Evolutionary conservation across 2,888 invertebrate genomes (phyloP).

Genomic region (Drosophila eohydei): DNA sequence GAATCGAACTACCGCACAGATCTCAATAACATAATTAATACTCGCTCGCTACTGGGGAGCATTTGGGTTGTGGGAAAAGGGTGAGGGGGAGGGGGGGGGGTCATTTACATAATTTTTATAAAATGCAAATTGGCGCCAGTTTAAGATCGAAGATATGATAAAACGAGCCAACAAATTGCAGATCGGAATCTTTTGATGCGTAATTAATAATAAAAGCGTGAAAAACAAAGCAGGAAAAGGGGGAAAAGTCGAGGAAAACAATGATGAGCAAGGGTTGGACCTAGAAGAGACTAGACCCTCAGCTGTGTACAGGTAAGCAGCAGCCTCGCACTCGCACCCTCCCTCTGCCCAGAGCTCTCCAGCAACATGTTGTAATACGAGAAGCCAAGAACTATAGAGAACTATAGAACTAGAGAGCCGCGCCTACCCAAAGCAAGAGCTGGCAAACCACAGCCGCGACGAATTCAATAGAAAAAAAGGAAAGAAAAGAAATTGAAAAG

Average conservation of each 20-base stretch:
- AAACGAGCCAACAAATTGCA: constrained; percentile 62
- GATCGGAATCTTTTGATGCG: constrained; percentile 78
- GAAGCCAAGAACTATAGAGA: constrained; percentile 19
- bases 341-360: neutral
- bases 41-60: constrained; percentile 1
- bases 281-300: neutral
- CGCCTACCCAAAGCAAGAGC: constrained; percentile 28
- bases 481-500: constrained; percentile 16
- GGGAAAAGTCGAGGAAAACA: constrained; percentile 6
- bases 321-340: neutral
- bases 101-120: constrained; percentile 77
- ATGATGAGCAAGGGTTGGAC: constrained; percentile 34
- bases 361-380: constrained; percentile 56
- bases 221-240: constrained; percentile 28
- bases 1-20: constrained; percentile 41
- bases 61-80: too few species aligned
- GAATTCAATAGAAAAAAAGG: constrained; percentile 57
- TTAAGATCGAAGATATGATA: constrained; percentile 64
- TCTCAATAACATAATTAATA: constrained; percentile 68
- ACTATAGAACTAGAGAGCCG: constrained; percentile 17
- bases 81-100: neutral
- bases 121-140: constrained; percentile 63
- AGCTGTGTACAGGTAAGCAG: constrained; percentile 48
- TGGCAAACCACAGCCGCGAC: constrained; percentile 56
- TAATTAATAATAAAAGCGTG: constrained; percentile 72